Evolutionary conservation across 2,113 vertebrate species (phyloP).

Genomic region (Sula dactylatra): DNA sequence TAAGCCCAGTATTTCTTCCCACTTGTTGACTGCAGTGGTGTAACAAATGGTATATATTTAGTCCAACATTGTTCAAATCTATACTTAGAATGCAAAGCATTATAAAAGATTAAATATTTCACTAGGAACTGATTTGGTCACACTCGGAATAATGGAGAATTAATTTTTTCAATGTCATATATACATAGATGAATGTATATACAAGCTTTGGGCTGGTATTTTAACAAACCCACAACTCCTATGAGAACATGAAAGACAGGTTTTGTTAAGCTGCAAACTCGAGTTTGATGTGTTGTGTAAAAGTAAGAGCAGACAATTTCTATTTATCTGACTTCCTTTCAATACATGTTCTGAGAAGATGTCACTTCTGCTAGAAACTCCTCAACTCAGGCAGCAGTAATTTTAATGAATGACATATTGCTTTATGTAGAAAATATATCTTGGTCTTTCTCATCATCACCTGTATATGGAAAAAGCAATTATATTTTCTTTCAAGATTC

Average conservation of each 20-base stretch:
- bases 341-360: neutral
- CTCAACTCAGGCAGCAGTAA: neutral
- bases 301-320: neutral
- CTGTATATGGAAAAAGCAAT: neutral
- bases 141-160: neutral
- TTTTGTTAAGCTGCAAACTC: neutral
- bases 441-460: neutral
- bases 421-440: neutral
- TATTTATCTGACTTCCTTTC: neutral
- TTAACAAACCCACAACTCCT: neutral
- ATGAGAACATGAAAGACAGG: neutral
- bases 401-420: neutral
- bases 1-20: neutral
- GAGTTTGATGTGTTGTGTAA: neutral
- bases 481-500: constrained; percentile 9
- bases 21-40: neutral
- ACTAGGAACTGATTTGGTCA: neutral
- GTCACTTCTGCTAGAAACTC: neutral
- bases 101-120: neutral
- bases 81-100: neutral
- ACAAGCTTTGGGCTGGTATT: neutral
- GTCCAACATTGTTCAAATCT: neutral
- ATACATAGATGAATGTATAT: neutral
- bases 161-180: neutral
- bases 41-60: neutral